Evolutionary conservation across 2,797 vertebrate species (phyloP).

Genomic region (Crenichthys baileyi): DNA sequence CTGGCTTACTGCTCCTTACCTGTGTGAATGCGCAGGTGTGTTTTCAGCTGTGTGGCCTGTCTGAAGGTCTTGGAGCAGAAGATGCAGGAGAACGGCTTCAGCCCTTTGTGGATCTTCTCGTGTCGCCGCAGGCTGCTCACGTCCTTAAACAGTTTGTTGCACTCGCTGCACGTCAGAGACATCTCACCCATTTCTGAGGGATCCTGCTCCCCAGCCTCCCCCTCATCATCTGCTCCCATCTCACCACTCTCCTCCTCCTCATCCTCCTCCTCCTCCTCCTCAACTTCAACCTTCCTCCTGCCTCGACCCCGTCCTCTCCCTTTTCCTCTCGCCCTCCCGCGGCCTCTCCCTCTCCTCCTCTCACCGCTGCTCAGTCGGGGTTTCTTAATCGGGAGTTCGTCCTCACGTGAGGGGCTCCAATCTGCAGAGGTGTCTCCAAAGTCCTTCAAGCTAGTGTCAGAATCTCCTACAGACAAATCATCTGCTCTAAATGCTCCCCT

Average conservation of each 20-base stretch:
- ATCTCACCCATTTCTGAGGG: slow-evolving; percentile 65
- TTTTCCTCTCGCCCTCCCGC: slow-evolving; percentile 20
- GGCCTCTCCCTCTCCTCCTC: slow-evolving; percentile 44
- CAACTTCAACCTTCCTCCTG: slow-evolving; percentile 25
- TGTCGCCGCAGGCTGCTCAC: slow-evolving; percentile 95
- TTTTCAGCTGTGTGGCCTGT: slow-evolving; percentile 97
- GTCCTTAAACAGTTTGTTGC: slow-evolving; percentile 93
- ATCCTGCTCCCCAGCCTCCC: slow-evolving; percentile 60
- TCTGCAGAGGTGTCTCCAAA: slow-evolving; percentile 64
- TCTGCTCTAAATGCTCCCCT: slow-evolving; percentile 20
- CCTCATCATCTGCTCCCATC: slow-evolving; percentile 62
- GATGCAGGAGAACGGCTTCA: slow-evolving; percentile 95
- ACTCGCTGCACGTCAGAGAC: slow-evolving; percentile 89
- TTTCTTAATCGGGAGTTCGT: slow-evolving; percentile 53
- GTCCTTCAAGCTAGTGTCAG: slow-evolving; percentile 58
- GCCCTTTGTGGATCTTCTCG: slow-evolving; percentile 96
- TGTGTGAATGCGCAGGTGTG: slow-evolving; percentile 97
- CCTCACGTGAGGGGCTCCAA: slow-evolving; percentile 70
- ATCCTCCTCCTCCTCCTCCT: background rate
- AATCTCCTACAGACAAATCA: slow-evolving; percentile 38
- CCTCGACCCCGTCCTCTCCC: slow-evolving; percentile 63
- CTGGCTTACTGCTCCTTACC: slow-evolving; percentile 76
- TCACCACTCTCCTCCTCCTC: slow-evolving; percentile 73
- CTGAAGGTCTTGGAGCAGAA: slow-evolving; percentile 96
- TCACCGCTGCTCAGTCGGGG: slow-evolving; percentile 23